Percentiles rank a stretch among this genome's conserved stretches.
Conservation (phyloP, 2,888 invertebrate genomes). For the Augiades crinisus region DNA sequence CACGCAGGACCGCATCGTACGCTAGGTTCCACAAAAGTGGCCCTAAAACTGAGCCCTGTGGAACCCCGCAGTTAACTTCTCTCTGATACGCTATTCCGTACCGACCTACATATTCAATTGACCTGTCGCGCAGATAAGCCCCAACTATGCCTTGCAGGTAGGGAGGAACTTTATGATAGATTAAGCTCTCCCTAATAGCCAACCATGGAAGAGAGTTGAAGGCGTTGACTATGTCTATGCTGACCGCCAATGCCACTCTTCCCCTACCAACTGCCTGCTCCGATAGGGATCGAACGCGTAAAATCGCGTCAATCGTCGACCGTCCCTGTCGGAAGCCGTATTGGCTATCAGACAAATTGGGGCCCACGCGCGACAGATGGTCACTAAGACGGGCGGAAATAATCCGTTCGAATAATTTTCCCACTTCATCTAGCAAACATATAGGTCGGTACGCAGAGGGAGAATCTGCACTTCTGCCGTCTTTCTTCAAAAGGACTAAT, state of each 20-base stretch:
- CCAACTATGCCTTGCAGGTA: conserved; percentile 26
- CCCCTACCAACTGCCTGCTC: not conserved
- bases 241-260: conserved; percentile 30
- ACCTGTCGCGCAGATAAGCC: conserved; percentile 20
- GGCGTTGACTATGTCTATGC: too few species aligned
- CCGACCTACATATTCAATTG: conserved; percentile 4
- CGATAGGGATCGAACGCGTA: not conserved
- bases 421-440: conserved; percentile 29
- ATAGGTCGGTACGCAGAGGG: too few species aligned
- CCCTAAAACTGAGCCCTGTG: conserved; percentile 30
- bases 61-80: conserved; percentile 8
- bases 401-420: conserved; percentile 32
- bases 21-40: conserved; percentile 34
- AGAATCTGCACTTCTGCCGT: conserved; percentile 7
- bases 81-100: not conserved
- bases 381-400: conserved; percentile 23
- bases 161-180: conserved; percentile 30
- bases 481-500: conserved; percentile 25
- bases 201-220: too few species aligned
- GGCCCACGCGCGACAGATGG: conserved; percentile 24
- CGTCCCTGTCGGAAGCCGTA: not conserved
- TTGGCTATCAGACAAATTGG: not conserved
- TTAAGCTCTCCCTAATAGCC: conserved; percentile 31
- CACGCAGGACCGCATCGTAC: conserved; percentile 28
- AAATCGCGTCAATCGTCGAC: not conserved